Conservation (phyloP, 2,888 invertebrate genomes). For the Plebejus anna region DNA sequence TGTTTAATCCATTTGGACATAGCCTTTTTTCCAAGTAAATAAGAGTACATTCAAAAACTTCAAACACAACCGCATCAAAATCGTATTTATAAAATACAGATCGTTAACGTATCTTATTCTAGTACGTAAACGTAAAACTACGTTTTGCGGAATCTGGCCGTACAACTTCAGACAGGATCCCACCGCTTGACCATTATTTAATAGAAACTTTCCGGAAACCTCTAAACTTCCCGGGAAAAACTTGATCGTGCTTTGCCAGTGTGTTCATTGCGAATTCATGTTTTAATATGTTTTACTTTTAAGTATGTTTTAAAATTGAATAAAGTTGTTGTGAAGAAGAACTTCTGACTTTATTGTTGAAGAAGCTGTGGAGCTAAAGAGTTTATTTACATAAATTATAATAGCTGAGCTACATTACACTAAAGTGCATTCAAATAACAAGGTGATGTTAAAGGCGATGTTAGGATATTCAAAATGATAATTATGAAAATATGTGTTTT, state of each 20-base stretch:
- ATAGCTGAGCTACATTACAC: no score
- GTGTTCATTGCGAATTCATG: slow-evolving; percentile 19
- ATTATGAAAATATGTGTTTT: no score
- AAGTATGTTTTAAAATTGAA: not conserved
- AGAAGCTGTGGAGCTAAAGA: no score
- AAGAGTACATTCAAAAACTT: no score
- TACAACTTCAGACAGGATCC: slow-evolving; percentile 5
- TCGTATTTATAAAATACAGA: not conserved
- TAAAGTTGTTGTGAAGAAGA: not conserved
- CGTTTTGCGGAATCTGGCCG: not conserved
- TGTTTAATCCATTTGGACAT: no score
- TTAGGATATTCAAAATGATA: no score
- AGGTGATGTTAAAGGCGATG: no score
- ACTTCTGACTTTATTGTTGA: no score
- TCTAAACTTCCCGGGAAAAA: slow-evolving; percentile 22
- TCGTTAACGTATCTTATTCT: not conserved
- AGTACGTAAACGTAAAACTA: not conserved
- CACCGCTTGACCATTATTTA: slow-evolving; percentile 25
- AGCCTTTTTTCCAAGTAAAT: no score
- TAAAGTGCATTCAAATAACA: no score
- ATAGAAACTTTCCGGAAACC: slow-evolving; percentile 19
- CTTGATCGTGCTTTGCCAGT: not conserved
- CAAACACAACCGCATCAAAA: not conserved
- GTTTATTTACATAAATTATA: no score
- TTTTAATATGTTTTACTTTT: slow-evolving; percentile 8